Evolutionary conservation across 2,113 vertebrate species (phyloP), one percentile per base, ranked within the genome.

Genomic region (Gavialis gangeticus): DNA sequence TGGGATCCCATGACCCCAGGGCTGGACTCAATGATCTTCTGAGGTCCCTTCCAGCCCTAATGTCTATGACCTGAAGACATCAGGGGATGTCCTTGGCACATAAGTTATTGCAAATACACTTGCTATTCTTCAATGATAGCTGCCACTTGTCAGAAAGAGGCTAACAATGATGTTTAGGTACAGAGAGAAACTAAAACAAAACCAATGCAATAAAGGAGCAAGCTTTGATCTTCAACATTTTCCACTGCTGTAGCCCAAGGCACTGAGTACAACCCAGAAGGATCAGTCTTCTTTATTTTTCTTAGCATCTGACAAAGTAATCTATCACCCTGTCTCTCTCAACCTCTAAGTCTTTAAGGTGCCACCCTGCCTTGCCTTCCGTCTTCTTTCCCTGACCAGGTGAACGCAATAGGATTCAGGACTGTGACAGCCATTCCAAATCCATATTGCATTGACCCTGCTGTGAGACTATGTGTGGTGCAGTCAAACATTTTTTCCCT

Each of bases 71-170:
- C 58, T 59, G 59, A 85, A 79, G 84, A 57, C 22, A 19, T 37
- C 77, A 67, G 54, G 30, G 57, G 60, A 57, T 64, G 64, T 21
- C 12, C 73, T 7, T 46, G 46, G 64, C 59, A 84, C 5, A 3
- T 63, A 59, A 57, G 78, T 86, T 86, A 90, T 46, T 90, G 82
- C 57, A 87, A 94, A 93, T 57, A 37, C 27, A 76, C 76, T 37
- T 30, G 27, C 15, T 81, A 55, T 28, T 83, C 75, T 81, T 73
- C 79, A 85, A 59, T 73, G 60, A 63, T 54, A 91, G 19, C 11
- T 57, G 91, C 83, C 10, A 64, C 1, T 46, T 4, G 69, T 59
- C 62, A 82, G 75, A 86, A 95, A 91, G 46, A 46, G 85, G 15
- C 58, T 46, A 95, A 75, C 13, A 77, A 77, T 19, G 88, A 76